phyloP scores from a whole-genome alignment of 2,888 invertebrate genomes.

The Athetis lepigone region DNA sequence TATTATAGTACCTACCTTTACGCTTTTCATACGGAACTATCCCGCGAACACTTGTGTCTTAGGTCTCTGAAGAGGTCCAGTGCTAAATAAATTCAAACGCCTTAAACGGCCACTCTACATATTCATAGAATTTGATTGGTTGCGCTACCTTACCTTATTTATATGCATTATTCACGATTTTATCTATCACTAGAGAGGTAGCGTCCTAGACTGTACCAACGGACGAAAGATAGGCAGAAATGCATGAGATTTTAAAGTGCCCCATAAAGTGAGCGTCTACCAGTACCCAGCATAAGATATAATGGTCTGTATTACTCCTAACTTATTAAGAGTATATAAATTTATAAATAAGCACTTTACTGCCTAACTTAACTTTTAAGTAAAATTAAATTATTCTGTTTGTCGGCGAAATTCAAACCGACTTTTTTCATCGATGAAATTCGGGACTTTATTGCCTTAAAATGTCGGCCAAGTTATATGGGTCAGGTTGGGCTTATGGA shows the following conservation, averaged over 20 bases:
- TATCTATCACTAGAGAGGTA: slow-evolving; percentile 48
- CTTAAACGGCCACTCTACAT: slow-evolving; percentile 52
- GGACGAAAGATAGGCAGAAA: slow-evolving; percentile 24
- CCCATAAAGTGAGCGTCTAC: slow-evolving; percentile 17
- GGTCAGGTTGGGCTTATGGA: slow-evolving; percentile 50
- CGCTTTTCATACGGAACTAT: slow-evolving; percentile 54
- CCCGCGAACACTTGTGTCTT: slow-evolving; percentile 25
- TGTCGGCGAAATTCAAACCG: slow-evolving; percentile 11
- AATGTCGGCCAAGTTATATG: slow-evolving; percentile 53
- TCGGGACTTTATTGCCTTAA: slow-evolving; percentile 20
- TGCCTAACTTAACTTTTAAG: neutral
- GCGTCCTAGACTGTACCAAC: slow-evolving; percentile 31
- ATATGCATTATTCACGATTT: slow-evolving; percentile 61
- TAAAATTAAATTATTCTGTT: neutral
- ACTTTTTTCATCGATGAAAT: slow-evolving; percentile 24
- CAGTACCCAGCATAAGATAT: neutral
- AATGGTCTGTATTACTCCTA: neutral
- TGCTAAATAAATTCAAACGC: slow-evolving; percentile 50
- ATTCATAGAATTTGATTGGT: slow-evolving; percentile 58
- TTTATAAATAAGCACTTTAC: no score
- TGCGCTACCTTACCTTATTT: slow-evolving; percentile 49
- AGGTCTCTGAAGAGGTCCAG: slow-evolving; percentile 11
- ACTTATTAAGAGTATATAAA: no score
- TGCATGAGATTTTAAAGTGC: slow-evolving; percentile 27
- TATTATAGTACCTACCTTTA: slow-evolving; percentile 12